Percentiles rank a stretch among this genome's conserved stretches.
Evolutionary conservation across 2,113 vertebrate genomes (phyloP).

Genomic region (Phylloscopus trochilus): DNA sequence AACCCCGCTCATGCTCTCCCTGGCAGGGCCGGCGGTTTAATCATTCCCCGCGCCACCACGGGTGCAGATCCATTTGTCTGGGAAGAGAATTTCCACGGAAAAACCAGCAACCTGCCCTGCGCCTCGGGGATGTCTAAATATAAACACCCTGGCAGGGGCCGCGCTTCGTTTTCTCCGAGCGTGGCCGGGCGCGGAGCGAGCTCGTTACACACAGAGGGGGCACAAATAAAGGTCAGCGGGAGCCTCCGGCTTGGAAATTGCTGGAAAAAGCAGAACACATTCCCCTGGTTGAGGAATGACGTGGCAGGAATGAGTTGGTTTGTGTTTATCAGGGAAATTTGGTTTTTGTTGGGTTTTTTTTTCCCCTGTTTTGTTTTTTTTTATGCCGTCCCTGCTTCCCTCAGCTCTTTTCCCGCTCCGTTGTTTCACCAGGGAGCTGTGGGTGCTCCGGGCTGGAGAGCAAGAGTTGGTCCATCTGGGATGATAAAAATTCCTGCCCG

Average conservation of each 20-base stretch:
- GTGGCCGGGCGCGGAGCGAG: background rate
- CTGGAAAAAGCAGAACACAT: background rate
- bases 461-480: fast-evolving
- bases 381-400: fast-evolving
- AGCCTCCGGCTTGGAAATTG: background rate
- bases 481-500: background rate
- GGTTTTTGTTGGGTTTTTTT: no score
- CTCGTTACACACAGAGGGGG: background rate
- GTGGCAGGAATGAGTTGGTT: background rate
- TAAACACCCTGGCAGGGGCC: background rate
- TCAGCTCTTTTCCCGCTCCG: fast-evolving
- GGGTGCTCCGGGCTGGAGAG: fast-evolving
- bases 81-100: background rate
- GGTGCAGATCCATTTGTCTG: background rate
- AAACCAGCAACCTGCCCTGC: background rate
- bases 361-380: background rate
- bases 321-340: background rate
- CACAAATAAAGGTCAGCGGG: background rate
- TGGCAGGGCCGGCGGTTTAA: background rate
- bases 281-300: fast-evolving
- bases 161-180: fast-evolving
- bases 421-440: fast-evolving
- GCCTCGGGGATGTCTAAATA: background rate
- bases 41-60: background rate
- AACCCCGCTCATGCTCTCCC: background rate